A percentile compares a stretch with the other conserved stretches of the same genome.
These are phyloP conservation scores for Gymnarchus niloticus DNA, from an alignment of 2,113 vertebrate species.

Conservation along the genomic window DNA sequence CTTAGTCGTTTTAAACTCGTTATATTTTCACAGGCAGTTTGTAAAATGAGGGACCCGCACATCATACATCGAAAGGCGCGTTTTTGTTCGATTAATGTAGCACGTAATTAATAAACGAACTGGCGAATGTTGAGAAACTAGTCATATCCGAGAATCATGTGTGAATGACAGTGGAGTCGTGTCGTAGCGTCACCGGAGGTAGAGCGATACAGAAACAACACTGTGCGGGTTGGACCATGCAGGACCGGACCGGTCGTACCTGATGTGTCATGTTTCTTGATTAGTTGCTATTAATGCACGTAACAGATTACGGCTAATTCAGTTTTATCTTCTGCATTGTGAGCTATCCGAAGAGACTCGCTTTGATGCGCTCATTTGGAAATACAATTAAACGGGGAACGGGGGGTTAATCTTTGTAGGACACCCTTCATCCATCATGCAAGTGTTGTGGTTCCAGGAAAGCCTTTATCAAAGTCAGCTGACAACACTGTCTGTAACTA, in stretches of 20 bases:
- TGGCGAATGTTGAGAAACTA: neutral
- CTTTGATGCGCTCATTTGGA: neutral
- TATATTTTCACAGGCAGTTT: neutral
- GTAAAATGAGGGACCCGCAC: neutral
- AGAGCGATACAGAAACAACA: neutral
- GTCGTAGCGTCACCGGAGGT: too few species aligned
- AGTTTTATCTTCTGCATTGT: neutral
- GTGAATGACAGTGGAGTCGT: neutral
- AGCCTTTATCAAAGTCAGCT: slow-evolving; percentile 2
- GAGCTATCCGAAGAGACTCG: neutral
- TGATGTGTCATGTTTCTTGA: neutral
- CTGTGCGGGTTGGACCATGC: neutral
- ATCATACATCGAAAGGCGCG: neutral
- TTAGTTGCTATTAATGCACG: neutral
- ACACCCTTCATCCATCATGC: slow-evolving; percentile 26
- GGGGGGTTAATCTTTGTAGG: slow-evolving; percentile 13
- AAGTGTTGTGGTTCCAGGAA: neutral
- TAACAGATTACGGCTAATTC: neutral
- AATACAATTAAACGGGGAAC: slow-evolving; percentile 1
- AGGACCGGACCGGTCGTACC: neutral
- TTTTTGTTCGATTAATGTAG: too few species aligned
- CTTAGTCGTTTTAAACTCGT: neutral
- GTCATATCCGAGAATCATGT: neutral
- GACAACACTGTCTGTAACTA: neutral
- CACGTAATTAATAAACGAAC: neutral